Conservation (phyloP, 2,888 invertebrate species). For the Spilosoma lubricipeda region DNA sequence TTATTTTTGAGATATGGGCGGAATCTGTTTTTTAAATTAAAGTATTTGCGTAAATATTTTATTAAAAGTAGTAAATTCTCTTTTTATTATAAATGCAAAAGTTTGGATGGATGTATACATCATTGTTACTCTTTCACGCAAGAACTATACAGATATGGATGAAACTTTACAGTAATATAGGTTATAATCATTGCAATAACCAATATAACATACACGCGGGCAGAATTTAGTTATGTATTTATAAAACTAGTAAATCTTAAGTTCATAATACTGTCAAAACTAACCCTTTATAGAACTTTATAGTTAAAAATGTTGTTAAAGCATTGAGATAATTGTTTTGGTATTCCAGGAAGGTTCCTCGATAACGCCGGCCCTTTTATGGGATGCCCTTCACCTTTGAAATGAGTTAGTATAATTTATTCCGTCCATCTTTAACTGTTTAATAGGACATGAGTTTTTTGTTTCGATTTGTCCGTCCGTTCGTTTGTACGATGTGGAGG, state of each 20-base stretch:
- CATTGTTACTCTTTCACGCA: too few relatives aligned
- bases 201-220: too few relatives aligned
- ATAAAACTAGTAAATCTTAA: not conserved
- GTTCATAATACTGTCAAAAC: constrained; percentile 43
- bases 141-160: too few relatives aligned
- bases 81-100: too few relatives aligned
- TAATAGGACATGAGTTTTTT: constrained; percentile 70
- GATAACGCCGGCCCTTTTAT: constrained; percentile 46
- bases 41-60: too few relatives aligned
- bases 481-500: constrained; percentile 8
- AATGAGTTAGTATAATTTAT: constrained; percentile 69
- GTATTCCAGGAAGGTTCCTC: constrained; percentile 56
- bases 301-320: constrained; percentile 10
- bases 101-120: too few relatives aligned
- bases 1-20: not conserved
- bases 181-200: too few relatives aligned
- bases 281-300: constrained; percentile 59
- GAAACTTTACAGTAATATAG: too few relatives aligned
- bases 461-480: constrained; percentile 53
- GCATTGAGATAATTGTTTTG: constrained; percentile 50
- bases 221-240: too few relatives aligned
- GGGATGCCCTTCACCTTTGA: constrained; percentile 59
- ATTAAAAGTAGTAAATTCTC: too few relatives aligned
- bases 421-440: constrained; percentile 72
- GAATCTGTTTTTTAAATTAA: not conserved